These are phyloP conservation scores for Camponotus vicinus DNA, from an alignment of 1,140 invertebrate species.

Conservation along the genomic window DNA sequence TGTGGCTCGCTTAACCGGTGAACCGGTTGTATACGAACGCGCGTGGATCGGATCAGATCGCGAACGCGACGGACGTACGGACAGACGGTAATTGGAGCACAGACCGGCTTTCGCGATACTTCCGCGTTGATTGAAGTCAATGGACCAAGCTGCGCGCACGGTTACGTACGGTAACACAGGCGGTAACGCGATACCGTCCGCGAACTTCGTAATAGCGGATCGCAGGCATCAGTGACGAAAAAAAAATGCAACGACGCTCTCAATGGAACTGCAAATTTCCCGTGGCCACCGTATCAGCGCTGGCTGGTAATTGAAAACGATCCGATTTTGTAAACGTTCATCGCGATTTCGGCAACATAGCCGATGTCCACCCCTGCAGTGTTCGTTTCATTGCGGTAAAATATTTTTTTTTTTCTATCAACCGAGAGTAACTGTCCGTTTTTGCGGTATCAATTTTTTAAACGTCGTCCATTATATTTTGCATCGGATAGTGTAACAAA, in stretches of 20 bases:
- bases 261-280: slow-evolving; percentile 27
- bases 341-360: not conserved
- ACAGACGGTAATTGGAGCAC: slow-evolving; percentile 60
- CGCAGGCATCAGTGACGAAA: slow-evolving; percentile 19
- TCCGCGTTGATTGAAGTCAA: slow-evolving; percentile 68
- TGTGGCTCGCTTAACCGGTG: slow-evolving; percentile 56
- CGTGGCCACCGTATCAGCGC: not conserved
- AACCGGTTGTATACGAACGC: slow-evolving; percentile 51
- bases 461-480: not conserved
- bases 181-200: slow-evolving; percentile 15
- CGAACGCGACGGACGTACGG: slow-evolving; percentile 58
- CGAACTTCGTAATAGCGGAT: not conserved
- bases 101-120: slow-evolving; percentile 61
- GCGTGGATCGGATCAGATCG: slow-evolving; percentile 53
- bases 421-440: not conserved
- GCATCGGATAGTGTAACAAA: not conserved
- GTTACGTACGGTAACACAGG: not conserved
- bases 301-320: slow-evolving; percentile 43
- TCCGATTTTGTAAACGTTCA: slow-evolving; percentile 45
- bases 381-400: slow-evolving; percentile 3
- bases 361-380: not conserved
- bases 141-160: slow-evolving; percentile 6
- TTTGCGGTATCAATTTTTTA: not conserved
- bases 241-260: slow-evolving; percentile 17
- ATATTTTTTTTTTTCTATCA: not conserved